Evolutionary conservation across 2,797 vertebrate species (phyloP).

Genomic region (Threskiornis aethiopicus): DNA sequence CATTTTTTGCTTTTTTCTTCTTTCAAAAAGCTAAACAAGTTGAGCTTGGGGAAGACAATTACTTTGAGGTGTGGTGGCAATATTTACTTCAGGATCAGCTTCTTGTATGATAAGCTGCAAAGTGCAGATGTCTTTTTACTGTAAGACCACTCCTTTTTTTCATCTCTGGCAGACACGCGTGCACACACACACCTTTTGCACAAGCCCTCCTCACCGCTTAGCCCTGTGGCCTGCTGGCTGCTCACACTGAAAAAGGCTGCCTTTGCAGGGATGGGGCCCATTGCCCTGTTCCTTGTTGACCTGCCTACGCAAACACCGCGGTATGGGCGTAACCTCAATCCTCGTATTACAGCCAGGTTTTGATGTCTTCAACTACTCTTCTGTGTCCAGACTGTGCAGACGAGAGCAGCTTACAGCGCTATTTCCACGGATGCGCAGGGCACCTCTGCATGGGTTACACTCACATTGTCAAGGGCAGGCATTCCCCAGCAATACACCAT

Average conservation of each 20-base stretch:
- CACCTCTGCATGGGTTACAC: neutral
- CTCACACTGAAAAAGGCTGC: neutral
- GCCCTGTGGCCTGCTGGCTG: neutral
- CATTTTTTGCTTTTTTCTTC: neutral
- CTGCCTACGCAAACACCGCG: fast-evolving
- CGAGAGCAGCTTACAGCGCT: fast-evolving
- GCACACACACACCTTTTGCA: neutral
- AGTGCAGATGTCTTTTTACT: neutral
- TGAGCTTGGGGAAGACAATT: neutral
- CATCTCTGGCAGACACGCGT: neutral
- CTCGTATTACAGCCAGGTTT: fast-evolving
- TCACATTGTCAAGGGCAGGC: neutral
- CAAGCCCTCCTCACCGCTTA: neutral
- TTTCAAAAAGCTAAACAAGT: neutral
- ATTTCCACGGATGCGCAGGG: neutral
- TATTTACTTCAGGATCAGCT: neutral
- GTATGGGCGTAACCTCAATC: neutral
- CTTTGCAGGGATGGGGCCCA: fast-evolving
- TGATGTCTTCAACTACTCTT: neutral
- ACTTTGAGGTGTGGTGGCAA: neutral
- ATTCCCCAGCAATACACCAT: neutral
- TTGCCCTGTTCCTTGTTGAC: neutral
- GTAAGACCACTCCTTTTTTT: neutral
- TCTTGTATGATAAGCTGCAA: neutral
- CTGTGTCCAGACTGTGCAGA: neutral